phyloP scores from a whole-genome alignment of 2,888 invertebrate genomes.

The Drosophila monieri region DNA sequence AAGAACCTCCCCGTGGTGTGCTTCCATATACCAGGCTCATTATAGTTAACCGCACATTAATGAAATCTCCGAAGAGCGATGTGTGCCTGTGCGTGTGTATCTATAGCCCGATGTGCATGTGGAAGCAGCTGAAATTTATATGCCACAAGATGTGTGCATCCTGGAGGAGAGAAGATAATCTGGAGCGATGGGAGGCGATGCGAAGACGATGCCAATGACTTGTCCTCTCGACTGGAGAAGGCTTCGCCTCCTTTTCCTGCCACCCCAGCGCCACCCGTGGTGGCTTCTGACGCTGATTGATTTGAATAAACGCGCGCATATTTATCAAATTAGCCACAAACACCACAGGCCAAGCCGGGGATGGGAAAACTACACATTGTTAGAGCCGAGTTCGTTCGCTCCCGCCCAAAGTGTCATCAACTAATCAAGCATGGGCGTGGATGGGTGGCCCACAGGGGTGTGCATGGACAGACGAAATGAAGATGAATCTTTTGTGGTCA shows the following conservation, averaged over 20 bases:
- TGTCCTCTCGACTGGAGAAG: constrained; percentile 17
- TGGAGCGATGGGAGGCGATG: constrained; percentile 2
- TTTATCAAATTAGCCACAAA: constrained; percentile 79
- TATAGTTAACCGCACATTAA: constrained; percentile 75
- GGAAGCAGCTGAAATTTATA: constrained; percentile 57
- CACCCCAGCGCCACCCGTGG: constrained; percentile 3
- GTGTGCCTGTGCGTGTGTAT: constrained; percentile 15
- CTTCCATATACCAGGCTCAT: constrained; percentile 49
- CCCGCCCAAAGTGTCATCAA: constrained; percentile 70
- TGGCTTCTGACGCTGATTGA: constrained; percentile 75
- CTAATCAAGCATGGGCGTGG: constrained; percentile 74
- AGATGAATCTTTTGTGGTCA: constrained; percentile 76
- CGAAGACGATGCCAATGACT: constrained; percentile 38
- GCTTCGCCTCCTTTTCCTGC: background rate
- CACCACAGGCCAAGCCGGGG: constrained; percentile 36
- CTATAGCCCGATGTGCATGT: constrained; percentile 16
- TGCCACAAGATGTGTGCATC: constrained; percentile 55
- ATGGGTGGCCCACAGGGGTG: constrained; percentile 38
- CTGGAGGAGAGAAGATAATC: constrained; percentile 23
- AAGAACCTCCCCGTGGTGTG: constrained; percentile 30
- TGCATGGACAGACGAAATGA: constrained; percentile 58
- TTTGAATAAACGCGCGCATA: constrained; percentile 78
- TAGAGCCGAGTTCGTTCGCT: constrained; percentile 12
- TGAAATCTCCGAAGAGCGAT: constrained; percentile 60
- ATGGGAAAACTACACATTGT: constrained; percentile 15